A percentile compares a stretch with the other conserved stretches of the same genome.
phyloP scores from a whole-genome alignment of 1,140 invertebrate genomes.

The Dinoponera quadriceps region DNA sequence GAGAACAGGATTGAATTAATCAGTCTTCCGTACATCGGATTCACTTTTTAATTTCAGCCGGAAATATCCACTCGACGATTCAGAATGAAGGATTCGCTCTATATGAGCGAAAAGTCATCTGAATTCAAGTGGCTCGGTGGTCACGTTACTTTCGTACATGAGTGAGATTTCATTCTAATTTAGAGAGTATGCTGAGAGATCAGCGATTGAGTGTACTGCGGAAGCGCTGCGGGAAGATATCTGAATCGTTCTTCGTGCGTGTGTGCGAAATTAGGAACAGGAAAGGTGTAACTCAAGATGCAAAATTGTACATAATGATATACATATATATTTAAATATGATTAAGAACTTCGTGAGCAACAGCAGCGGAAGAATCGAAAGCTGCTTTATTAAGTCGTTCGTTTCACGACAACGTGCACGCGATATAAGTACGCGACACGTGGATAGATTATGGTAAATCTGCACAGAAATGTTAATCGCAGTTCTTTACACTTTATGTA shows the following conservation, averaged over 20 bases:
- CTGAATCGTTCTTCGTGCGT: slow-evolving; percentile 10
- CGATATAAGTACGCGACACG: neutral
- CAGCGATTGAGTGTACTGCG: too few relatives aligned
- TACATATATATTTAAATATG: neutral
- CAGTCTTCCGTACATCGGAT: too few relatives aligned
- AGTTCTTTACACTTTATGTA: slow-evolving; percentile 24
- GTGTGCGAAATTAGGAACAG: slow-evolving; percentile 18
- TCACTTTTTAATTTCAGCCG: too few relatives aligned
- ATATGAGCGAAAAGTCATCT: too few relatives aligned
- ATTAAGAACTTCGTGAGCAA: slow-evolving; percentile 4
- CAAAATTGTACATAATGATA: slow-evolving; percentile 7
- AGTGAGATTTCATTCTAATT: too few relatives aligned
- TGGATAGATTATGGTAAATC: slow-evolving; percentile 4
- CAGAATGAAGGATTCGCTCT: too few relatives aligned
- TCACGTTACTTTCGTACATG: too few relatives aligned
- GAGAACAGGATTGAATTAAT: too few relatives aligned
- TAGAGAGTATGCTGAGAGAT: too few relatives aligned
- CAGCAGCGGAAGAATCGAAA: slow-evolving; percentile 16
- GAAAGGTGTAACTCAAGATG: neutral
- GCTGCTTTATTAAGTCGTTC: slow-evolving; percentile 24
- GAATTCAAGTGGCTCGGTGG: too few relatives aligned
- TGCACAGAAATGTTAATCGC: slow-evolving; percentile 17
- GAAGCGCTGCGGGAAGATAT: neutral
- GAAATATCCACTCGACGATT: too few relatives aligned
- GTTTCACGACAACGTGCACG: slow-evolving; percentile 12